phyloP scores from a whole-genome alignment of 2,888 invertebrate species.

The Morpho deidamia region DNA sequence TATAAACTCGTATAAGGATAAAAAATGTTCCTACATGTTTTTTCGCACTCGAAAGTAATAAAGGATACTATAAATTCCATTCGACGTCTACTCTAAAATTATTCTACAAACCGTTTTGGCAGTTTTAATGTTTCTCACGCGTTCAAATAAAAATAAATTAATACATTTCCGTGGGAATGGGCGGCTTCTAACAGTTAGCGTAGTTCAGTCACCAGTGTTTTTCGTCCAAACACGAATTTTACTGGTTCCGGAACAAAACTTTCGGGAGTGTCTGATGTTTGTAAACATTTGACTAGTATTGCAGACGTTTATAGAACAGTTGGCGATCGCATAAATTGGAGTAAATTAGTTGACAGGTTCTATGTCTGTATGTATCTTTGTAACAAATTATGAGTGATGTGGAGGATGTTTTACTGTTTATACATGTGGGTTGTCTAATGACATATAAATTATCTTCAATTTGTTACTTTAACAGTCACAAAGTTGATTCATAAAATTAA shows the following conservation, averaged over 20 bases:
- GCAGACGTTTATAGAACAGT: conserved; percentile 2
- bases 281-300: not conserved
- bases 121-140: conserved; percentile 26
- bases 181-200: not conserved
- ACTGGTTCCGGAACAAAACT: not conserved
- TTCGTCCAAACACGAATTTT: not conserved
- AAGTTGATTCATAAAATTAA: no score
- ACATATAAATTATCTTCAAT: no score
- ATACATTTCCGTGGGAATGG: conserved; percentile 18
- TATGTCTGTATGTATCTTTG: not conserved
- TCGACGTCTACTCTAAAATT: not conserved
- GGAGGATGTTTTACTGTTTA: no score
- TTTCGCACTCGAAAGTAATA: not conserved
- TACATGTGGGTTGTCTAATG: no score
- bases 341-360: not conserved
- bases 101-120: conserved; percentile 18
- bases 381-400: no score
- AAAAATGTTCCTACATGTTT: no score
- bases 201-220: conserved; percentile 2
- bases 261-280: not conserved
- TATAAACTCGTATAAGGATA: no score
- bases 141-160: conserved; percentile 18
- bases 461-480: no score
- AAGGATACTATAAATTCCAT: not conserved
- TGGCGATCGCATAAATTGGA: not conserved